These are phyloP conservation scores for Gila orcuttii DNA, from an alignment of 2,113 vertebrate species.

Conservation along the genomic window DNA sequence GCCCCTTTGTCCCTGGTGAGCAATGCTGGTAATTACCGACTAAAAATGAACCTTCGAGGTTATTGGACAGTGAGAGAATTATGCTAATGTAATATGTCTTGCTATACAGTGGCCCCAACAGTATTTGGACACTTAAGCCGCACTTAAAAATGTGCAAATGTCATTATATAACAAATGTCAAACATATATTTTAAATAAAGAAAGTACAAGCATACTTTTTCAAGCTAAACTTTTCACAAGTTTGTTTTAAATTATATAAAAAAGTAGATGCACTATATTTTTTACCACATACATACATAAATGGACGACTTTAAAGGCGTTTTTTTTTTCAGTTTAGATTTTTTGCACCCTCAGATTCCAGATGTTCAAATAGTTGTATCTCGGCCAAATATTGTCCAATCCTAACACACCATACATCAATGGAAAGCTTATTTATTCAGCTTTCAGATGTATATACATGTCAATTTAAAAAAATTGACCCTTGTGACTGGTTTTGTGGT, in stretches of 20 bases:
- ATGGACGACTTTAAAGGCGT: too few species aligned
- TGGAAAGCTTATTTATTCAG: too few species aligned
- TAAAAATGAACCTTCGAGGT: conserved; percentile 51
- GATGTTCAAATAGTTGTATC: too few species aligned
- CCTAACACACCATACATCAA: too few species aligned
- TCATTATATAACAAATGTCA: conserved; percentile 4
- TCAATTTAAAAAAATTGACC: too few species aligned
- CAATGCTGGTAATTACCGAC: conserved; percentile 57
- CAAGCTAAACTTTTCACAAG: not conserved
- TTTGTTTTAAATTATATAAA: not conserved
- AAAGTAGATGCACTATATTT: not conserved
- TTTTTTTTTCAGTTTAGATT: too few species aligned
- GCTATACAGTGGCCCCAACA: not conserved
- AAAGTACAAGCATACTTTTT: not conserved
- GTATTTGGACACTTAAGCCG: not conserved
- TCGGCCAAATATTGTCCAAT: too few species aligned
- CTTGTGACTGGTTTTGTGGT: too few species aligned
- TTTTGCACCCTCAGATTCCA: too few species aligned
- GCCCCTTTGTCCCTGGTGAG: conserved; percentile 57
- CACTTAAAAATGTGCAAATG: conserved; percentile 16
- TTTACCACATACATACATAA: too few species aligned
- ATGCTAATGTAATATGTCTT: conserved; percentile 33
- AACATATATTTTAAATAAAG: not conserved
- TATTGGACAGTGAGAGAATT: conserved; percentile 41
- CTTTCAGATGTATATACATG: too few species aligned